Percentiles rank a stretch among this genome's conserved stretches.
Evolutionary conservation across 1,140 invertebrate genomes (phyloP).

Genomic region (Macrobrachium rosenbergii): DNA sequence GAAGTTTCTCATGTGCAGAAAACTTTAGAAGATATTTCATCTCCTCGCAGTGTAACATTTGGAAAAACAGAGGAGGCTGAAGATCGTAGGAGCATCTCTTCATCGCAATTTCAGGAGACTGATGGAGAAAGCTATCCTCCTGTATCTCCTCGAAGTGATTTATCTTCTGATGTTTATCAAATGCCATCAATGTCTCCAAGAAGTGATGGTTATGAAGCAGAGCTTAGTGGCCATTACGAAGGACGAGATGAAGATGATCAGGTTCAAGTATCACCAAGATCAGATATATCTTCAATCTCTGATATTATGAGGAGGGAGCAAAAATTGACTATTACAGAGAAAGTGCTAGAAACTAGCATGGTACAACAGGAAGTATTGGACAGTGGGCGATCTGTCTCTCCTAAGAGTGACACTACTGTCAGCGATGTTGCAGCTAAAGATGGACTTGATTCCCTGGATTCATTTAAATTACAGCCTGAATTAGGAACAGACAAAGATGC

Average conservation of each 20-base stretch:
- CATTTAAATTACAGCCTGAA: slow-evolving; percentile 55
- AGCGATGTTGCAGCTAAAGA: slow-evolving; percentile 61
- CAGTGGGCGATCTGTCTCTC: slow-evolving; percentile 60
- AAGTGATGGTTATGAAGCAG: slow-evolving; percentile 56
- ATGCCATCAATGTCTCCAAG: slow-evolving; percentile 53
- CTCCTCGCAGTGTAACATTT: slow-evolving; percentile 45
- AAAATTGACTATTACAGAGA: slow-evolving; percentile 37
- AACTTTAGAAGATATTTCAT: slow-evolving; percentile 46
- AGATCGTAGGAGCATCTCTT: slow-evolving; percentile 11
- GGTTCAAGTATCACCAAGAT: slow-evolving; percentile 41
- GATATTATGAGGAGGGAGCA: slow-evolving; percentile 51
- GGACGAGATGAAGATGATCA: slow-evolving; percentile 45
- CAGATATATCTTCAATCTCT: slow-evolving; percentile 55
- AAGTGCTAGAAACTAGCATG: slow-evolving; percentile 21
- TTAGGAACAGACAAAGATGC: slow-evolving; percentile 54
- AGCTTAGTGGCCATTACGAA: slow-evolving; percentile 50
- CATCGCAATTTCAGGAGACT: slow-evolving; percentile 15
- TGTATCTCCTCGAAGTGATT: slow-evolving; percentile 48
- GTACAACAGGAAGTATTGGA: slow-evolving; percentile 57
- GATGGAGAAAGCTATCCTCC: slow-evolving; percentile 38
- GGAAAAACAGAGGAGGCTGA: slow-evolving; percentile 41
- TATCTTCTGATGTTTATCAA: slow-evolving; percentile 50
- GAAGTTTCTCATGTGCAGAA: slow-evolving; percentile 21
- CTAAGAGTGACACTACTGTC: slow-evolving; percentile 60
- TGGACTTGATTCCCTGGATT: slow-evolving; percentile 59